Evolutionary conservation across 2,113 vertebrate genomes (phyloP).

Genomic region (Plectropomus leopardus): DNA sequence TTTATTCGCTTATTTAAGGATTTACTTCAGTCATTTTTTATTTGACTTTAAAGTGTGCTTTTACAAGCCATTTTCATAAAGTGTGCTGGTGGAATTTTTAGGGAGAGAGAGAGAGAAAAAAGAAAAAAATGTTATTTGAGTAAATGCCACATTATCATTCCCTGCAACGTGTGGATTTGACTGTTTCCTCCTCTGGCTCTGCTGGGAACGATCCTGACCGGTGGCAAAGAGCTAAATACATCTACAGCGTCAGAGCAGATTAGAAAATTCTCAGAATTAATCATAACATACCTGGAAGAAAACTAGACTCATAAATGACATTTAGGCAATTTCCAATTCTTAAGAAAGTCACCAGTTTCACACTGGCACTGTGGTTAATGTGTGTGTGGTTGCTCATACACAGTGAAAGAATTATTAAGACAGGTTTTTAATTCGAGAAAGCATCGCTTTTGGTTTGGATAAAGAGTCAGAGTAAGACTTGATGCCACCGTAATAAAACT

Average conservation of each 20-base stretch:
- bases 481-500: neutral
- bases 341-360: slow-evolving; percentile 8
- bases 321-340: slow-evolving; percentile 2
- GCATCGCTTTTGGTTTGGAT: neutral
- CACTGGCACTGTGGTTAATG: neutral
- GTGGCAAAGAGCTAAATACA: slow-evolving; percentile 40
- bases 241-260: slow-evolving; percentile 25
- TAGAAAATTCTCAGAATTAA: slow-evolving; percentile 50
- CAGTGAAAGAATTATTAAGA: neutral
- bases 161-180: slow-evolving; percentile 2
- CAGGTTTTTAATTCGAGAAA: neutral
- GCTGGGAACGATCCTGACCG: slow-evolving; percentile 49
- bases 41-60: slow-evolving; percentile 30
- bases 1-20: slow-evolving; percentile 38
- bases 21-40: slow-evolving; percentile 28
- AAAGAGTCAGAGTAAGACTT: neutral
- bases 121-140: neutral
- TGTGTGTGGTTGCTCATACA: neutral
- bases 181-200: slow-evolving; percentile 43
- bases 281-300: slow-evolving; percentile 48
- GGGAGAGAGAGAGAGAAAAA: neutral
- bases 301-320: slow-evolving; percentile 15
- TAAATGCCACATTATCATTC: slow-evolving; percentile 60
- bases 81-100: slow-evolving; percentile 14
- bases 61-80: slow-evolving; percentile 25